Conservation (phyloP, 2,888 invertebrate species). For the Brenthis hecate region DNA sequence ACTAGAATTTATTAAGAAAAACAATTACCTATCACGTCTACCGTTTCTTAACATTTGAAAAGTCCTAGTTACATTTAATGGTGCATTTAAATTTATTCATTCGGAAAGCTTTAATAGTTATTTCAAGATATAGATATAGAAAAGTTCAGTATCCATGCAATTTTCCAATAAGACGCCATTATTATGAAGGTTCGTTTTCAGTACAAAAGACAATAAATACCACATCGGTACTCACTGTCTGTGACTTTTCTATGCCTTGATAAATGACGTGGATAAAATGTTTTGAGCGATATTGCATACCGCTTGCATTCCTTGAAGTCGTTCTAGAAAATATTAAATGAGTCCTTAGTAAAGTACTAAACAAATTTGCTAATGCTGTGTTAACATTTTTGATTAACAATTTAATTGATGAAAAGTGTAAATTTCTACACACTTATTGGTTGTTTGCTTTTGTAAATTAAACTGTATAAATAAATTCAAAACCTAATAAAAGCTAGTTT, state of each 20-base stretch:
- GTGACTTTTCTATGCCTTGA: conserved; percentile 30
- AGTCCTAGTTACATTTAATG: background rate
- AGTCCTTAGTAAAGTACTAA: background rate
- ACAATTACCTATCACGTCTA: too few species aligned
- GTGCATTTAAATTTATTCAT: too few species aligned
- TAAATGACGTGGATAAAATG: conserved; percentile 16
- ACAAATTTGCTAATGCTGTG: too few species aligned
- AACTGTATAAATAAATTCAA: too few species aligned
- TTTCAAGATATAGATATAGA: background rate
- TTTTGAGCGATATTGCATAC: conserved; percentile 19
- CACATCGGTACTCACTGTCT: conserved; percentile 11
- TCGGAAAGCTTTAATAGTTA: too few species aligned
- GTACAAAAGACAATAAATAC: conserved; percentile 18
- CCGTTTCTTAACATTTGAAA: background rate
- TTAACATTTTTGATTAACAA: too few species aligned
- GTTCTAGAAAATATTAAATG: background rate
- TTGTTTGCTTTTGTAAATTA: background rate
- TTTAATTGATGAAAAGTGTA: too few species aligned
- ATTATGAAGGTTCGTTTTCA: conserved; percentile 20
- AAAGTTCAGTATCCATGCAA: conserved; percentile 17
- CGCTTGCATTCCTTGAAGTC: background rate
- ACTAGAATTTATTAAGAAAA: too few species aligned
- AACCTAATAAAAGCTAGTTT: too few species aligned
- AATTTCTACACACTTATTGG: background rate
- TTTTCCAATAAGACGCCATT: conserved; percentile 29